Conservation (phyloP, 2,888 invertebrate genomes). For the Aphodius sticticus region DNA sequence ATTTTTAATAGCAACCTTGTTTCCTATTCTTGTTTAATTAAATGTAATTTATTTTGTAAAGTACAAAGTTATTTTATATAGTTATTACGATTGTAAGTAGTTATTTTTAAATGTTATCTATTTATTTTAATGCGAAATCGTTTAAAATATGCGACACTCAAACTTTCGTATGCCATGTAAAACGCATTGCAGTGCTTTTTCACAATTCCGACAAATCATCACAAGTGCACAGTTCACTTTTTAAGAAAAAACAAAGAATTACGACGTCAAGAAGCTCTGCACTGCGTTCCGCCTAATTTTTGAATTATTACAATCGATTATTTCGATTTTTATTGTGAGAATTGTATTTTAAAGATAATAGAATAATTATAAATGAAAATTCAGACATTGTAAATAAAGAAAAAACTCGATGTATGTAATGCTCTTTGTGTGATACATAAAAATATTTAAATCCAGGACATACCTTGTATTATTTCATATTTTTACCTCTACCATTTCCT, state of each 20-base stretch:
- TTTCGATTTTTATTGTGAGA: conserved; percentile 36
- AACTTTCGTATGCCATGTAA: conserved; percentile 29
- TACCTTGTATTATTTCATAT: conserved; percentile 36
- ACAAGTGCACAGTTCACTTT: too few species aligned
- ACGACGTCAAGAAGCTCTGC: conserved; percentile 11
- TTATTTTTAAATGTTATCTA: conserved; percentile 30
- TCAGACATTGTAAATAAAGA: conserved; percentile 56
- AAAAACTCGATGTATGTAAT: conserved; percentile 61
- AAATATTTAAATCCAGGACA: conserved; percentile 57
- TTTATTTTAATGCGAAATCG: conserved; percentile 28
- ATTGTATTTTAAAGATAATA: conserved; percentile 44
- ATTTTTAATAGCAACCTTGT: conserved; percentile 25
- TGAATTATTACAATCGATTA: conserved; percentile 16
- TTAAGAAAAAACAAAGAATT: not conserved
- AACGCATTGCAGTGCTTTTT: conserved; percentile 6
- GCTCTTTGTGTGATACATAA: conserved; percentile 63
- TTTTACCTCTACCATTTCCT: conserved; percentile 8
- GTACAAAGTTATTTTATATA: conserved; percentile 32
- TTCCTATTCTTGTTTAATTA: conserved; percentile 32
- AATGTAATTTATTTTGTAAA: conserved; percentile 33
- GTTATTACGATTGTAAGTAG: conserved; percentile 23
- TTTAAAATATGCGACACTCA: conserved; percentile 30
- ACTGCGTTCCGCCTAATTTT: conserved; percentile 8
- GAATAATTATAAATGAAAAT: conserved; percentile 46
- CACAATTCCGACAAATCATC: not conserved